These are phyloP conservation scores for Bombus breviceps DNA, from an alignment of 1,140 invertebrate genomes.

Conservation along the genomic window DNA sequence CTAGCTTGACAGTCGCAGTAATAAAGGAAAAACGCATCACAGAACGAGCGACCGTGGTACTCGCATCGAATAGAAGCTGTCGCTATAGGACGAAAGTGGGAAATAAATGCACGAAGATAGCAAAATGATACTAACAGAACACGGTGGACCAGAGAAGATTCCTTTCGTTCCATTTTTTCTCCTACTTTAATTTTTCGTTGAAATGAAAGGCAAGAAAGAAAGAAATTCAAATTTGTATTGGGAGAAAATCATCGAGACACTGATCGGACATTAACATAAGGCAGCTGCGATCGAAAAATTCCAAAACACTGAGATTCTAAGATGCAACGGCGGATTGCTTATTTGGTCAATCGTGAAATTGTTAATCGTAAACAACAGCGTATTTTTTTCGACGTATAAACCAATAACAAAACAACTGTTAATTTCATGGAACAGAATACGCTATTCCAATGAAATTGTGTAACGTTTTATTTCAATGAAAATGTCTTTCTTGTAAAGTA, in stretches of 20 bases:
- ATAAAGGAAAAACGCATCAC: background rate
- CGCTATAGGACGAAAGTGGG: background rate
- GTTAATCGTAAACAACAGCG: background rate
- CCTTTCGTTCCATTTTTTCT: background rate
- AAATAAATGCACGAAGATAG: background rate
- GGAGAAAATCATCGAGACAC: background rate
- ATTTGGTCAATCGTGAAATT: background rate
- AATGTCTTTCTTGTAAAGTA: background rate
- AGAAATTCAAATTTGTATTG: too few species aligned
- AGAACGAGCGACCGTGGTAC: background rate
- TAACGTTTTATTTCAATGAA: background rate
- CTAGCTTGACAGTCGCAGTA: background rate
- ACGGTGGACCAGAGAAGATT: too few species aligned
- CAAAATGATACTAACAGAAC: background rate
- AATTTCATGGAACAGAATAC: too few species aligned
- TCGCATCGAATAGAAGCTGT: background rate
- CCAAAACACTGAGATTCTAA: background rate
- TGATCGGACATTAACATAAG: too few species aligned
- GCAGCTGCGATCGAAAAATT: background rate
- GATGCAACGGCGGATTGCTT: background rate
- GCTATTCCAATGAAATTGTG: too few species aligned
- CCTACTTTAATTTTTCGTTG: background rate
- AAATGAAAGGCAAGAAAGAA: background rate
- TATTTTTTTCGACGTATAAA: too few species aligned
- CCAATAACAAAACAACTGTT: too few species aligned